These are phyloP conservation scores for Thinocorus orbignyianus DNA, from an alignment of 2,113 vertebrate genomes.

Conservation along the genomic window DNA sequence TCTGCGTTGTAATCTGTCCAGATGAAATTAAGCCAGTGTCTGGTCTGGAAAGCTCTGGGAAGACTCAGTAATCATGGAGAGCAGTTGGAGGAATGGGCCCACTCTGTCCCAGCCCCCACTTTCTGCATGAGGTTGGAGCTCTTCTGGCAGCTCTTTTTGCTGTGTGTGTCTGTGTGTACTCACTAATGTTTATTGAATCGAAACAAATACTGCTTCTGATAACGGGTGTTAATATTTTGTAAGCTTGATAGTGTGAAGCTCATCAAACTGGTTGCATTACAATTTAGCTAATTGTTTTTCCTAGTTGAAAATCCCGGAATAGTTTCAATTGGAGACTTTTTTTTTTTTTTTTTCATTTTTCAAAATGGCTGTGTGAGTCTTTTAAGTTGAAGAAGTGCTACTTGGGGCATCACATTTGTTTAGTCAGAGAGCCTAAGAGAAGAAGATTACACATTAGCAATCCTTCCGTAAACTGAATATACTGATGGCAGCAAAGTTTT, in stretches of 20 bases:
- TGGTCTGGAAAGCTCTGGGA: not conserved
- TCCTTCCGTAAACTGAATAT: not conserved
- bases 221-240: not conserved
- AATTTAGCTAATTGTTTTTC: not conserved
- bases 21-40: not conserved
- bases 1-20: not conserved
- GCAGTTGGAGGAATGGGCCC: not conserved
- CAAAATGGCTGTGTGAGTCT: not conserved
- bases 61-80: not conserved
- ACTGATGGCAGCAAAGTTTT: not conserved
- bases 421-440: not conserved
- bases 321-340: not conserved
- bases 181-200: not conserved
- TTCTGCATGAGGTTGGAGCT: not conserved
- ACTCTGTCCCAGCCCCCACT: accelerated
- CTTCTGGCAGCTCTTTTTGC: not conserved
- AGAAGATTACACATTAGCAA: not conserved
- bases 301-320: not conserved
- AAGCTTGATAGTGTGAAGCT: not conserved
- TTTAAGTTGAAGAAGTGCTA: not conserved
- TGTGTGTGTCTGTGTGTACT: not conserved
- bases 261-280: not conserved
- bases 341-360: not conserved
- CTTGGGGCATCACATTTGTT: not conserved
- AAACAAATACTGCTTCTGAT: not conserved